Evolutionary conservation across 2,797 vertebrate species (phyloP), one percentile per base, ranked within the genome.

Genomic region (Crocidura indochinensis): DNA sequence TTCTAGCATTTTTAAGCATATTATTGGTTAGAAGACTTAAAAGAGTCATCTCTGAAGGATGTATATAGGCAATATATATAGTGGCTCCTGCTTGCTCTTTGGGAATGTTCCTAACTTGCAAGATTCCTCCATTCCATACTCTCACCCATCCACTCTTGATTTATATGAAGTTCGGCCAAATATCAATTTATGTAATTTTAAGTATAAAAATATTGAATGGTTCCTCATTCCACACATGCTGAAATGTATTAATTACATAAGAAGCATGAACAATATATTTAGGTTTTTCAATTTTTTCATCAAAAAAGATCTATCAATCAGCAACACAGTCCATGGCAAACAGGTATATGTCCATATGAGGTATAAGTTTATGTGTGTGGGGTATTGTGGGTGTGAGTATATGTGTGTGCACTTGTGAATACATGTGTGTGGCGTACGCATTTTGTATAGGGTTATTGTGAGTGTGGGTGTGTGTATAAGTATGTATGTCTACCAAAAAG

Each of bases 151-250:
- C 20, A 29, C 29, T 53, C 4, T 29, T 47, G 10, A 56, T 53
- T 83, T 51, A 65, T 20, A 0, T 67, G 10, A 60, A 49, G 5
- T 53, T 73, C 5, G 10, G 47, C 26, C 27, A 85, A 8, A 4
- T 79, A 14, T 11, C 26, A 19, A 8, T 38, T 38, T 75, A 64
- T 27, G 0, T 7, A 29, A 26, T 65, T 81, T 65, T 53, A 91
- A 3, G 20, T 26, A 73, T 20, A 26, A 8, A 15, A 75, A 14
- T 73, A 51, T 27, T 6, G 17, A 68, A 62, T 65, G 22, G 0
- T 91, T 78, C 38, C 47, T 90, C 4, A 87, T 81, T 79, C 62
- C 31, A 83, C 38, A 79, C 10, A 2, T 10, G 24, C 46, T 73
- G 14, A 69, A 15, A 22, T 27, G 14, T 31, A 29, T 0, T 67